These are phyloP conservation scores for Hapalemur alaotrensis DNA, from an alignment of 2,797 vertebrate genomes.

Conservation along the genomic window DNA sequence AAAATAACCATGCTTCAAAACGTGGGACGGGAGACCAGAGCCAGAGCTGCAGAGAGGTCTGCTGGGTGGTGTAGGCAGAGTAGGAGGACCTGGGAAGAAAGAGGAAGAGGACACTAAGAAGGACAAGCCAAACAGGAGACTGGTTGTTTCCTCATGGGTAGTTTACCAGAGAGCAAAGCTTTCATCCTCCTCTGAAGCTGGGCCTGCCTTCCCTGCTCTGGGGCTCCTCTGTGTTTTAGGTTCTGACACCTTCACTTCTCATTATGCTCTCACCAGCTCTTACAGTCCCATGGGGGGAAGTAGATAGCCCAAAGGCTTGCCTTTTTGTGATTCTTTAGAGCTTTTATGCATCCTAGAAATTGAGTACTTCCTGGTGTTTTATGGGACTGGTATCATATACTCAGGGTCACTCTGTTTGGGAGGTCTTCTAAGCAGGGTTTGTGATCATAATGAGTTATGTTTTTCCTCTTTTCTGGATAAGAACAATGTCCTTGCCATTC, in stretches of 20 bases:
- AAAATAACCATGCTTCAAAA: neutral
- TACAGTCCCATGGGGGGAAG: neutral
- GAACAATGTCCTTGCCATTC: slow-evolving; percentile 65
- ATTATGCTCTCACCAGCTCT: neutral
- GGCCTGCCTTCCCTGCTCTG: neutral
- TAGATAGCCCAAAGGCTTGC: neutral
- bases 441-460: slow-evolving; percentile 38
- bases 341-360: neutral
- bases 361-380: neutral
- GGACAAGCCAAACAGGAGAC: neutral
- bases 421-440: slow-evolving; percentile 25
- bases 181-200: neutral
- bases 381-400: neutral
- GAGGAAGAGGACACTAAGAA: neutral
- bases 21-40: neutral
- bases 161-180: no score
- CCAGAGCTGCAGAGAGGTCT: neutral
- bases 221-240: neutral
- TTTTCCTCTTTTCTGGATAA: slow-evolving; percentile 23
- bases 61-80: neutral
- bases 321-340: neutral
- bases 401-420: neutral
- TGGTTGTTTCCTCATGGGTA: neutral
- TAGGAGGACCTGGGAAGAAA: neutral
- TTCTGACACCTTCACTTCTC: neutral